A percentile compares a stretch with the other conserved stretches of the same genome.
Evolutionary conservation across 2,888 invertebrate species (phyloP).

Genomic region (Lepeophtheirus nordmannii): DNA sequence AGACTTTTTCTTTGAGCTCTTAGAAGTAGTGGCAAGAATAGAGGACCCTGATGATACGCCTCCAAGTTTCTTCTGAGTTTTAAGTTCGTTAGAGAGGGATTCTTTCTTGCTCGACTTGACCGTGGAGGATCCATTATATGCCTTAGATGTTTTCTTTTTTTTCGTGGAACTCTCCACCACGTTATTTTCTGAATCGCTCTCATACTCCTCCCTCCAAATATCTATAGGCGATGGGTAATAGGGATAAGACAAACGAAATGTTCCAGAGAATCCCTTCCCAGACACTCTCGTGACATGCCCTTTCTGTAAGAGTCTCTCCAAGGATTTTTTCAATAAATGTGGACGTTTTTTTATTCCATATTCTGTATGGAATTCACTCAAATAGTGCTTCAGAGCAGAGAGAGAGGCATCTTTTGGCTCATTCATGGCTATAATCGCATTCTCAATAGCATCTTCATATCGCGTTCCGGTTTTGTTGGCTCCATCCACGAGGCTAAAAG

Average conservation of each 20-base stretch:
- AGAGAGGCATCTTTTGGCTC: conserved; percentile 18
- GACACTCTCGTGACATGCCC: conserved; percentile 9
- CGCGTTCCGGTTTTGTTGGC: conserved; percentile 19
- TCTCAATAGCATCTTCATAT: conserved; percentile 17
- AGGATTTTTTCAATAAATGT: not conserved
- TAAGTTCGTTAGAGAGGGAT: no score
- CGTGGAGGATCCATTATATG: no score
- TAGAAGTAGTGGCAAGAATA: no score
- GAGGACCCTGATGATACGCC: no score
- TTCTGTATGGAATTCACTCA: conserved; percentile 18
- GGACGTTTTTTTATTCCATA: conserved; percentile 7
- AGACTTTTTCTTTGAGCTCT: no score
- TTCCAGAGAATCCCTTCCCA: conserved; percentile 13
- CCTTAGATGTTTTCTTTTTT: no score
- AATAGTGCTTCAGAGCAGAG: not conserved
- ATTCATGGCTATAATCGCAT: conserved; percentile 21
- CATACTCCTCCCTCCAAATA: conserved; percentile 10
- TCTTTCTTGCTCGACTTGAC: no score
- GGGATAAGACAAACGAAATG: conserved; percentile 13
- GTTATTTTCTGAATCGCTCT: not conserved
- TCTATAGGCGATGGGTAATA: conserved; percentile 12
- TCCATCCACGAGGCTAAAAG: conserved; percentile 14
- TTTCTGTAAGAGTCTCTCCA: not conserved
- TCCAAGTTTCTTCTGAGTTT: no score
- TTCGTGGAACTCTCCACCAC: no score